These are phyloP conservation scores for Mirza zaza DNA, from an alignment of 2,113 vertebrate species.

Conservation along the genomic window DNA sequence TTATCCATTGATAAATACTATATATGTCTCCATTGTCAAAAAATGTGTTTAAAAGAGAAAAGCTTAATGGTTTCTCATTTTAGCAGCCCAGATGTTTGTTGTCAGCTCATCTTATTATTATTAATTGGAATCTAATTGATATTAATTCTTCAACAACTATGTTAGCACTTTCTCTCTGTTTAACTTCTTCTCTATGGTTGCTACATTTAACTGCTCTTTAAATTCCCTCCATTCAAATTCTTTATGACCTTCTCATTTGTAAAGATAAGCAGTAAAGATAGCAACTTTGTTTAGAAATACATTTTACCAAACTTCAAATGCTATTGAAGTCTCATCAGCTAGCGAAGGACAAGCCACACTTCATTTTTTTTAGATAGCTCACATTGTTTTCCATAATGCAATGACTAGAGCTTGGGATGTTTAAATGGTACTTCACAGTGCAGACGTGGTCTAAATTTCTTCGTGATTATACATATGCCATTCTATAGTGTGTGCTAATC, in stretches of 20 bases:
- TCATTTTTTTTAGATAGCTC: slow-evolving; percentile 65
- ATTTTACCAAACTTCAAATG: slow-evolving; percentile 55
- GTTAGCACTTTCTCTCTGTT: slow-evolving; percentile 56
- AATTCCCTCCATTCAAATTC: slow-evolving; percentile 30
- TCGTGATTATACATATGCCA: slow-evolving; percentile 57
- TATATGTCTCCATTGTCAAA: slow-evolving; percentile 37
- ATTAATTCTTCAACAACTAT: slow-evolving; percentile 66
- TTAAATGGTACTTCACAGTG: slow-evolving; percentile 67
- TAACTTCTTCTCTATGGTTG: slow-evolving; percentile 36
- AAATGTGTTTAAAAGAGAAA: slow-evolving; percentile 63
- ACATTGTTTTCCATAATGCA: slow-evolving; percentile 67
- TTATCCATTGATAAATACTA: slow-evolving; percentile 44
- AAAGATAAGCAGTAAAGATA: slow-evolving; percentile 48
- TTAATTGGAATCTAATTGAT: slow-evolving; percentile 74
- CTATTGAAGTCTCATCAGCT: slow-evolving; percentile 52
- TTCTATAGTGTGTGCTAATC: slow-evolving; percentile 61
- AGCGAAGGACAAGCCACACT: slow-evolving; percentile 39
- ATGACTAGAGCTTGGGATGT: slow-evolving; percentile 51
- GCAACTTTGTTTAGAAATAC: slow-evolving; percentile 68
- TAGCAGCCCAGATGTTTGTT: slow-evolving; percentile 71
- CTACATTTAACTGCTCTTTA: slow-evolving; percentile 60
- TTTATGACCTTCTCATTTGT: slow-evolving; percentile 49
- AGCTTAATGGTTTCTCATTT: slow-evolving; percentile 38
- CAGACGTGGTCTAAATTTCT: slow-evolving; percentile 53
- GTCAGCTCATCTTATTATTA: slow-evolving; percentile 57